phyloP scores from a whole-genome alignment of 2,888 invertebrate species.

The Tetragonisca angustula region DNA sequence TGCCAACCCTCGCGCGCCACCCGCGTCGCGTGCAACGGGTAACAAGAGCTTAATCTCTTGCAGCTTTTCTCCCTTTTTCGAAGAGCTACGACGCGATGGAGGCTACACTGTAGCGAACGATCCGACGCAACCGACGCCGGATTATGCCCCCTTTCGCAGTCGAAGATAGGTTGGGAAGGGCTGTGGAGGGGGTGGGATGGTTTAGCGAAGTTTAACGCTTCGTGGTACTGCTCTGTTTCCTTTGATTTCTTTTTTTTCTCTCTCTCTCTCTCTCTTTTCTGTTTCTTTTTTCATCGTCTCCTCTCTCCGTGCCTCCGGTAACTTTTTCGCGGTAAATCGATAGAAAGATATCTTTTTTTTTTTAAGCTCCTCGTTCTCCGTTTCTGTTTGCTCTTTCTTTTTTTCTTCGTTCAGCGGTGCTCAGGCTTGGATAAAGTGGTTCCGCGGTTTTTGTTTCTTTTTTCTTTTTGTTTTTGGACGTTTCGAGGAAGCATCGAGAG shows the following conservation, averaged over 20 bases:
- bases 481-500: no score
- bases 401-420: background rate
- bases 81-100: conserved; percentile 32
- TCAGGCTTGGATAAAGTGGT: background rate
- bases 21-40: conserved; percentile 4
- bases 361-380: background rate
- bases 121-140: conserved; percentile 28
- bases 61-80: conserved; percentile 52
- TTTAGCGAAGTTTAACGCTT: conserved; percentile 24
- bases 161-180: conserved; percentile 15
- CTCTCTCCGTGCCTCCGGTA: background rate
- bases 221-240: background rate
- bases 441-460: background rate
- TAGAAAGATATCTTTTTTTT: background rate
- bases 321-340: background rate
- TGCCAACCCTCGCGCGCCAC: conserved; percentile 12
- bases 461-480: no score
- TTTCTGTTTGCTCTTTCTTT: background rate
- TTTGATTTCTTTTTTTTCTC: background rate
- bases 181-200: background rate
- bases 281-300: background rate
- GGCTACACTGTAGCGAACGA: conserved; percentile 43
- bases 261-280: no score
- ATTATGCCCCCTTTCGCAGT: conserved; percentile 45
- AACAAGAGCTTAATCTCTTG: conserved; percentile 68